Conservation (phyloP, 2,113 vertebrate genomes). For the Pygathrix nemaeus region DNA sequence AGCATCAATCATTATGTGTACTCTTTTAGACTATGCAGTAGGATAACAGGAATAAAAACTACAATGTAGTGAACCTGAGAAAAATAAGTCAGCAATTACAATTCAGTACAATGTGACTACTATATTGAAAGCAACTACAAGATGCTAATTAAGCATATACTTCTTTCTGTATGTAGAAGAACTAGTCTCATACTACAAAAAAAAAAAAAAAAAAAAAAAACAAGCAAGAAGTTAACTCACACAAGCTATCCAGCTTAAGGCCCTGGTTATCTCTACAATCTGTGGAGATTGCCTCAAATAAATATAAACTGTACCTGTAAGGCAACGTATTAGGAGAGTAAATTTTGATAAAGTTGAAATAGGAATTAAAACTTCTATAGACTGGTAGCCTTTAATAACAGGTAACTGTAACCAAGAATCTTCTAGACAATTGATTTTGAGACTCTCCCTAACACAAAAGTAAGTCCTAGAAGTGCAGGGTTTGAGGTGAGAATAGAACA, state of each 20-base stretch:
- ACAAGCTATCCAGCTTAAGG: neutral
- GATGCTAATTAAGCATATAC: neutral
- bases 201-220: neutral
- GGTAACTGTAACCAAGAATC: neutral
- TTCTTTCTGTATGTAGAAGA: neutral
- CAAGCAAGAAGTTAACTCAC: neutral
- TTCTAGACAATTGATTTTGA: neutral
- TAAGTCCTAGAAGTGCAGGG: neutral
- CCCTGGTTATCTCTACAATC: neutral
- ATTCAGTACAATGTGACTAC: neutral
- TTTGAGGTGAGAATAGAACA: neutral
- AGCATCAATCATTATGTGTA: neutral
- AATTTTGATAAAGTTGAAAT: neutral
- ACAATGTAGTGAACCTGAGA: neutral
- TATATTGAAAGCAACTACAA: neutral
- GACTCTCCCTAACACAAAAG: neutral
- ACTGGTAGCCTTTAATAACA: neutral
- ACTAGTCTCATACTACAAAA: neutral
- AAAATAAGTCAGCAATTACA: neutral
- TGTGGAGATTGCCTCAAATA: neutral
- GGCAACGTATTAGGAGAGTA: neutral
- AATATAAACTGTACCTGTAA: conserved; percentile 13
- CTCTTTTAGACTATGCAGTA: neutral
- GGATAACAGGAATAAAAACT: neutral
- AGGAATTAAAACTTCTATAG: neutral